Base-by-base conservation (phyloP, 92 coral and sea anemone genomes). In the Pocillopora meandrina region DNA sequence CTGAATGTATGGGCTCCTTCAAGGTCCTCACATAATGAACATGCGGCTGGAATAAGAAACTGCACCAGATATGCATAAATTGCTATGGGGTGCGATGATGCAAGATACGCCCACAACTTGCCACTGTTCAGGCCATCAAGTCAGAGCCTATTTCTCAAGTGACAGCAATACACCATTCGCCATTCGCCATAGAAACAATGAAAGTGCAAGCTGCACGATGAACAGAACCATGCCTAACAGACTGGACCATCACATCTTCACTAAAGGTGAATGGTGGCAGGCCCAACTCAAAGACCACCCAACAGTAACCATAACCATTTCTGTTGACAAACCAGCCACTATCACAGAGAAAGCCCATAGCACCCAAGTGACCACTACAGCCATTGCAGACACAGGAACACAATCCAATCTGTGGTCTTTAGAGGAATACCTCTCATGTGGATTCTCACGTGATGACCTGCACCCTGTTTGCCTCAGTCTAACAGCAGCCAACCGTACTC, bases 21-120 rank as follows among this genome's bases (percentile, higher is more conserved):
- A 82, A 75, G 19, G 26, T 86, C 85, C 88, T 90, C 84, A 93
- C 82, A 15, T 92, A 91, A 64, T 92, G 94, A 14, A 47, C 90
- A 0, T 69, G 90, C 0, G 91, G 92, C 0, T 93, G 94, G 97
- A 93, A 93, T 49, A 78, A 81, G 20, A 79, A 88, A 26, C 92
- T 92, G 15, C 92, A 90, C 57, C 82, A 78, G 56, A 76, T 91
- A 0, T 93, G 93, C 76, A 87, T 90, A 55, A 26, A 61, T 19
- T 86, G 95, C 91, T 92, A 86, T 80, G 18, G 90, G 11, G 91
- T 72, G n/a, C 90, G 78, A 3, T 84, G 93, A 10, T 61, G 84
- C 21, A 83, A 52, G 23, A 31, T 52, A 56, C 91, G 78, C 60
- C 86, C 31, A 61, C 64, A 74, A 47, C 89, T 72, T 86, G 65